Evolutionary conservation across 1,140 invertebrate species (phyloP).

Genomic region (Bombus fervidus): DNA sequence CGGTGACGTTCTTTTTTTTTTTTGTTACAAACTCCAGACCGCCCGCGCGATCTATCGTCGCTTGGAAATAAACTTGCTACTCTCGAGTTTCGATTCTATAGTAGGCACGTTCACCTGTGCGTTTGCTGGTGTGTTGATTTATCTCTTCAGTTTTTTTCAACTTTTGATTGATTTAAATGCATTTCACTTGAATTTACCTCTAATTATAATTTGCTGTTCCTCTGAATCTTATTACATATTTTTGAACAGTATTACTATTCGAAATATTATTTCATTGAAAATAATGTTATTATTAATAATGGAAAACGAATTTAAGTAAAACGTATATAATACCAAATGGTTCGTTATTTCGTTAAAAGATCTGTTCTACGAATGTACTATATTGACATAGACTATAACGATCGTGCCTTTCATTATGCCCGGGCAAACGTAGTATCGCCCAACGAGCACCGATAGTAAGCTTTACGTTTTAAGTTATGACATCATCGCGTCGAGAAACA

Average conservation of each 20-base stretch:
- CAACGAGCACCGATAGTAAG: conserved; percentile 32
- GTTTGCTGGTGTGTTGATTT: neutral
- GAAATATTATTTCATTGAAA: neutral
- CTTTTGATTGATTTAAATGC: neutral
- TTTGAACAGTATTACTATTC: neutral
- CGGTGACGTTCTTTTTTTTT: neutral
- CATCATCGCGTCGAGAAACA: conserved; percentile 50
- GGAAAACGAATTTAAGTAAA: neutral
- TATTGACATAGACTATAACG: neutral
- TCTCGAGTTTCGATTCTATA: conserved; percentile 30
- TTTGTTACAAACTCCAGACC: neutral
- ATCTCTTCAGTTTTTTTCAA: neutral
- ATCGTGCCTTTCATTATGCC: neutral
- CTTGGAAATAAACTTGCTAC: conserved; percentile 38
- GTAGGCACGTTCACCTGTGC: conserved; percentile 12
- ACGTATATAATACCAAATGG: no score
- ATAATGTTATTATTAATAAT: neutral
- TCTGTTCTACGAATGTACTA: neutral
- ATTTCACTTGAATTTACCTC: neutral
- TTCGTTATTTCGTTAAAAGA: neutral
- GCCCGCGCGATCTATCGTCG: conserved; percentile 33
- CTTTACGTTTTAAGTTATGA: conserved; percentile 52
- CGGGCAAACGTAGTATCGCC: conserved; percentile 5
- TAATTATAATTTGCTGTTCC: neutral
- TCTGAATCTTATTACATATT: neutral